Base-by-base conservation (phyloP, 2,797 vertebrate genomes). In the Propithecus perrieri region DNA sequence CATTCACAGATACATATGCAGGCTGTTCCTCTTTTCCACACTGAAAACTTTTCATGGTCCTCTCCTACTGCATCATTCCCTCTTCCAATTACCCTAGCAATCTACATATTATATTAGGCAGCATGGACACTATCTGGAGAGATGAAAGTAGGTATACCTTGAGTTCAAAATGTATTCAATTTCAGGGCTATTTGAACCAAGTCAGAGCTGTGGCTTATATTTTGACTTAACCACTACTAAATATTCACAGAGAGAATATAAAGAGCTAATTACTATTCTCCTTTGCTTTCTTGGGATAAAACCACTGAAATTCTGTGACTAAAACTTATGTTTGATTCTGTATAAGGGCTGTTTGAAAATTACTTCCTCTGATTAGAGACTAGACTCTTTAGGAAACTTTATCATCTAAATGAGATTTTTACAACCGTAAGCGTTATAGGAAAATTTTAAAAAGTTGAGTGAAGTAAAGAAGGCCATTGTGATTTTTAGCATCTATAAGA, bases 321-420 rank as follows among this genome's bases (percentile, higher is more conserved):
- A 53, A 94, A 94, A 80, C 43, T 33, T 63, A 41, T 63, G 38
- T 48, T 87, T 97, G 26, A 53, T 41, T 84, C 30, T 59, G 2
- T 35, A 96, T 80, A 92, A 38, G 41, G 2, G 3, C 30, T 81
- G 10, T 76, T 94, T 72, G 48, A 94, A 97, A 92, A 92, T 71
- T 63, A 35, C 13, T 28, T 89, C 30, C 30, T 94, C 61, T 76
- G 26, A 79, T 78, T 75, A 79, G 35, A 92, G 24, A 81, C 6
- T 53, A 8, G 48, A 67, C 30, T 75, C 33, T 57, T 89, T 41
- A 97, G 30, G 72, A 92, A 48, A 69, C 12, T 46, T 71, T 55
- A 80, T 46, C 84, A 4, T 59, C 3, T 89, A 94, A 61, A 35
- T 87, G 78, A 80, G 24, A 80, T 57, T 78, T 80, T 33, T 79